Evolutionary conservation across 2,888 invertebrate genomes (phyloP).

Genomic region (Papilio elwesi): DNA sequence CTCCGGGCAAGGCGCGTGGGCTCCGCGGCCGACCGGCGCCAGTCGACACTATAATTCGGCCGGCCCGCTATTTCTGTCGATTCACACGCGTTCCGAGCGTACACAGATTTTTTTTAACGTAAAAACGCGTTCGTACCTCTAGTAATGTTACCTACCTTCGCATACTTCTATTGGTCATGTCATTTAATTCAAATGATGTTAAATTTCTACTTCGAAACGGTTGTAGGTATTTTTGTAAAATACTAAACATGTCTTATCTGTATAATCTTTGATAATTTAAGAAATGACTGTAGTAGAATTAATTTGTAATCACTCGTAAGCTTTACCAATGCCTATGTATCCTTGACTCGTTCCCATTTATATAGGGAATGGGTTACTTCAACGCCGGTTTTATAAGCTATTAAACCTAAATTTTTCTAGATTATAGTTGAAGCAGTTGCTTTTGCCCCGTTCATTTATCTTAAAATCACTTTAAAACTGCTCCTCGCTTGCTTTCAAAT

Average conservation of each 20-base stretch:
- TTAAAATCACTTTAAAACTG: background rate
- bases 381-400: conserved; percentile 58
- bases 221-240: no score
- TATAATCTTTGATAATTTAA: no score
- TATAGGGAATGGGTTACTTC: conserved; percentile 26
- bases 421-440: conserved; percentile 4
- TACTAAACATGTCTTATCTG: no score
- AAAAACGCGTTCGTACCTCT: conserved; percentile 51
- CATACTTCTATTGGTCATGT: background rate
- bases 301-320: no score
- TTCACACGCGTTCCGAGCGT: conserved; percentile 76
- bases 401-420: conserved; percentile 58
- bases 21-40: conserved; percentile 74
- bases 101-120: conserved; percentile 67
- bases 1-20: conserved; percentile 45
- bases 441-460: background rate
- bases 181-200: no score
- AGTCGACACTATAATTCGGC: conserved; percentile 80
- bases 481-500: background rate
- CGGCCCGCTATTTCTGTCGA: conserved; percentile 77
- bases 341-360: conserved; percentile 19
- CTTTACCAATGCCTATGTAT: background rate
- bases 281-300: no score
- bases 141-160: background rate
- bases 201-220: no score